Evolutionary conservation across 2,888 invertebrate genomes (phyloP), one percentile per base, ranked within the genome.

Genomic region (Leuctra nigra): DNA sequence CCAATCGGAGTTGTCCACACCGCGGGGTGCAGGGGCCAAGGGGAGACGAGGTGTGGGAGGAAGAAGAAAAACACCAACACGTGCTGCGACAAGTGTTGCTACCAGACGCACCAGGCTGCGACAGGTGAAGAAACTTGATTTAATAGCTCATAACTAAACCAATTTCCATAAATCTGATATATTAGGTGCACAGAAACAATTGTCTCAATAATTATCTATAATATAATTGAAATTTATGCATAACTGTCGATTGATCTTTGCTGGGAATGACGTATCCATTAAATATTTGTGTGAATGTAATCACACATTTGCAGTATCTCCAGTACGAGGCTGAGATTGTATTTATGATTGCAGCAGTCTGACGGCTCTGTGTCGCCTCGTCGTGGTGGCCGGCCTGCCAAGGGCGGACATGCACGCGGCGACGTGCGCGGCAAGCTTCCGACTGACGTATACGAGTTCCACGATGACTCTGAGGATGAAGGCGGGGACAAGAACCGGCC

Each of bases 401-500:
- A 57, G 35, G 55, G 41, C 14, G 48, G 39, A 9, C n/a, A n/a
- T n/a, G 48, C 23, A 4, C 44, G 44, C 20, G 20, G 22, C 2
- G 11, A 20, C 7, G 23, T 22, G 4, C 23, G 22, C 2, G 9
- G n/a, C 20, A 44, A 44, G 23, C 20, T 44, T 11, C 78, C 83
- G 1, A 83, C 86, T 9, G 93, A 93, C 67, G 81, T 94, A 2
- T 94, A 93, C 68, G 93, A 93, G 69, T 94, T 94, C 69, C 85
- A 88, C 63, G 93, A 93, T 68, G 93, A 93, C 69, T 88, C 90
- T 4, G 87, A 86, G 38, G 92, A 93, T 67, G 88, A 89, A 67
- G 69, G 70, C 62, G 77, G 75, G 66, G 72, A 69, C 44, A 80
- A 82, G 50, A 20, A 77, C 55, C 78, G 90, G 20, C 90, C 90